Evolutionary conservation across 2,113 vertebrate genomes (phyloP).

Genomic region (Ondatra zibethicus): DNA sequence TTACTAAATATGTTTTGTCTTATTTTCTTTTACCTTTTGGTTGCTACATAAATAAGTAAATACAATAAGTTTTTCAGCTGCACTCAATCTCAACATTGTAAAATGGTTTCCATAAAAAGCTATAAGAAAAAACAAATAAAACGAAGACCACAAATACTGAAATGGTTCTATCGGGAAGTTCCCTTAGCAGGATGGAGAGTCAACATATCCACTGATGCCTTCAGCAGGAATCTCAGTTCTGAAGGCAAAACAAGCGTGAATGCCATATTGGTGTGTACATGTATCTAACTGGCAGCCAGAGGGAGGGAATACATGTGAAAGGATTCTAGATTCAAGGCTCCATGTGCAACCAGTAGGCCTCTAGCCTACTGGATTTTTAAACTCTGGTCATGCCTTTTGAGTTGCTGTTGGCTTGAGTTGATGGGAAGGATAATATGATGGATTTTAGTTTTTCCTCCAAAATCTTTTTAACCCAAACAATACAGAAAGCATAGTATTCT

Average conservation of each 20-base stretch:
- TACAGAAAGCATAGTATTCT: not conserved
- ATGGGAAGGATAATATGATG: not conserved
- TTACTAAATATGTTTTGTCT: conserved; percentile 84
- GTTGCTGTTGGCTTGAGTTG: not conserved
- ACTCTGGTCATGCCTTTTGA: not conserved
- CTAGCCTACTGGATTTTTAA: too few species aligned
- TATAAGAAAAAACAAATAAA: conserved; percentile 83
- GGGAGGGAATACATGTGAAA: not conserved
- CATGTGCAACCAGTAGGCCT: not conserved
- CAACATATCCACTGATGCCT: conserved; percentile 48
- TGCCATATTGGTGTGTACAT: not conserved
- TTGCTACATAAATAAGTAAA: conserved; percentile 83
- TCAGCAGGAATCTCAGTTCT: not conserved
- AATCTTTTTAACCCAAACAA: not conserved
- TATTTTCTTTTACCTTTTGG: conserved; percentile 82
- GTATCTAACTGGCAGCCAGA: not conserved
- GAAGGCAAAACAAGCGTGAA: conserved; percentile 37
- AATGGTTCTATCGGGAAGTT: conserved; percentile 73
- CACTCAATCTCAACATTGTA: conserved; percentile 79
- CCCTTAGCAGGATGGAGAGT: conserved; percentile 67
- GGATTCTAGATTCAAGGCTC: not conserved
- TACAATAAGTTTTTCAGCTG: conserved; percentile 82
- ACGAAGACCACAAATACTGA: conserved; percentile 79
- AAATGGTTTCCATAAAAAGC: conserved; percentile 83
- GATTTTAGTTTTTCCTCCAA: conserved; percentile 30